These are phyloP conservation scores for Atta cephalotes DNA, from an alignment of 1,140 invertebrate genomes.

Conservation along the genomic window DNA sequence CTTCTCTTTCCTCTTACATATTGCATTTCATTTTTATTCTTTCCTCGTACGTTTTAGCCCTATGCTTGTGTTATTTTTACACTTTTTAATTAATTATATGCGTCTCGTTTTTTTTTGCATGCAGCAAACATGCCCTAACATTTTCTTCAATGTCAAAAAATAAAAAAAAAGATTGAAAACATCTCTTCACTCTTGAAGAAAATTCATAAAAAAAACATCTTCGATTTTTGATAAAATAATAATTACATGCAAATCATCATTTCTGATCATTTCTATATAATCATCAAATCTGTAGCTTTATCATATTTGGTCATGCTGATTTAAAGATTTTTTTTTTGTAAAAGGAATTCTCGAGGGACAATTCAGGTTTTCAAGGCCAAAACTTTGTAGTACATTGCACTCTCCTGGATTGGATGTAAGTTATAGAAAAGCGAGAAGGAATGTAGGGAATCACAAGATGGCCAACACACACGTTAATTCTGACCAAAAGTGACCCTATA, in stretches of 20 bases:
- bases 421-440: not conserved
- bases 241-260: not conserved
- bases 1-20: not conserved
- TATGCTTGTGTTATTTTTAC: not conserved
- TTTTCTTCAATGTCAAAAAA: no score
- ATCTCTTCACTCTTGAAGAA: no score
- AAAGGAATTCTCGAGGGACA: no score
- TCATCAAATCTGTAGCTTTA: slow-evolving; percentile 60
- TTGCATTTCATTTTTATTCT: not conserved
- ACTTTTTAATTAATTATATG: not conserved
- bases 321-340: no score
- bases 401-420: no score
- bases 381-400: no score
- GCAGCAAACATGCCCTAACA: no score
- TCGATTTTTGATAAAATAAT: not conserved
- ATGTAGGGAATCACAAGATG: slow-evolving; percentile 42
- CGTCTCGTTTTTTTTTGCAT: no score
- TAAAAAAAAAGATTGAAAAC: no score
- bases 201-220: not conserved
- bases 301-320: no score
- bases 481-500: slow-evolving; percentile 77
- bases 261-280: not conserved
- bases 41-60: no score
- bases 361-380: no score
- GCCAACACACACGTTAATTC: slow-evolving; percentile 82